A percentile compares a stretch with the other conserved stretches of the same genome.
Evolutionary conservation across 2,888 invertebrate genomes (phyloP).

Genomic region (Drosophila differens): DNA sequence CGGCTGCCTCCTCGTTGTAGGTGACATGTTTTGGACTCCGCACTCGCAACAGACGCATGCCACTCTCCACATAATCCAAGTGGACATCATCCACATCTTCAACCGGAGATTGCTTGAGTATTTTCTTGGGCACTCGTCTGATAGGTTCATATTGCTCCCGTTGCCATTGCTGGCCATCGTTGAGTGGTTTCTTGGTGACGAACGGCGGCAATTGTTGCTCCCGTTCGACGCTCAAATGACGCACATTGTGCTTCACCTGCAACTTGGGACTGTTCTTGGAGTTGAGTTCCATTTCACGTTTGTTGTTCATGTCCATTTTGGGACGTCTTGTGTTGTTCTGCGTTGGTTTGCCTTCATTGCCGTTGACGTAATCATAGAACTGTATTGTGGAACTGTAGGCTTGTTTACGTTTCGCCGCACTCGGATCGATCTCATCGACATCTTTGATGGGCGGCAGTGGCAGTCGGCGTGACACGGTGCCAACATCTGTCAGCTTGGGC

Average conservation of each 20-base stretch:
- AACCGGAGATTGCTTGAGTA: slow-evolving; percentile 54
- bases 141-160: slow-evolving; percentile 21
- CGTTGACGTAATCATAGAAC: slow-evolving; percentile 83
- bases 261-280: slow-evolving; percentile 83
- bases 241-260: slow-evolving; percentile 80
- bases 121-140: slow-evolving; percentile 58
- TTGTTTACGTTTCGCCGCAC: slow-evolving; percentile 74
- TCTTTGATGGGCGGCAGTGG: slow-evolving; percentile 38
- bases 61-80: slow-evolving; percentile 58
- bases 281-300: slow-evolving; percentile 82
- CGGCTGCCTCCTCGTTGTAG: slow-evolving; percentile 70
- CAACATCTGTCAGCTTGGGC: slow-evolving; percentile 69
- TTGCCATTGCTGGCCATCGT: slow-evolving; percentile 47
- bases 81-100: slow-evolving; percentile 39
- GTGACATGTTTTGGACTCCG: slow-evolving; percentile 73
- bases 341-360: slow-evolving; percentile 61
- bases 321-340: slow-evolving; percentile 77
- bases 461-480: slow-evolving; percentile 1
- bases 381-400: slow-evolving; percentile 83
- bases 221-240: slow-evolving; percentile 65
- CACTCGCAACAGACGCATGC: slow-evolving; percentile 66
- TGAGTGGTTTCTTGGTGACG: slow-evolving; percentile 60
- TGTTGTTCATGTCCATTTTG: slow-evolving; percentile 83
- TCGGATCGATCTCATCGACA: slow-evolving; percentile 56
- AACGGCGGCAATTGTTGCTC: slow-evolving; percentile 29